Base-by-base conservation (phyloP, 2,888 invertebrate species). In the Acleris laterana region DNA sequence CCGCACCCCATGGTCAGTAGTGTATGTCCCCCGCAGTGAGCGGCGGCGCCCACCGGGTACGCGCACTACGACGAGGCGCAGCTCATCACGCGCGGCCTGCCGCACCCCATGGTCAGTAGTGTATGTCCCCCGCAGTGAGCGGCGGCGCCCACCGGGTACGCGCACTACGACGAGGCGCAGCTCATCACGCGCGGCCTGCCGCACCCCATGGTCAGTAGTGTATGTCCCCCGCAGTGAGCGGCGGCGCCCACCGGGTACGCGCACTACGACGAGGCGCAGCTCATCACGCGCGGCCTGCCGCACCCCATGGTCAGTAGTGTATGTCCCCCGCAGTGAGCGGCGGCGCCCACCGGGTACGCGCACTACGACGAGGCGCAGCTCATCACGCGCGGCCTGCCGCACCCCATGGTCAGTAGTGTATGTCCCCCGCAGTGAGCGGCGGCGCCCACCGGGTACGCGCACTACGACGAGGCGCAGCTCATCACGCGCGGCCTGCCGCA, bases 301-400 rank as follows among this genome's bases (percentile, higher is more conserved):
- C 96, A 96, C 65, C 96, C 96, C 84, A 95, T 97, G 96, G 96
- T 97, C 93, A 94, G 25, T n/a, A n/a, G n/a, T n/a, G n/a, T n/a
- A n/a, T n/a, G n/a, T n/a, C n/a, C n/a, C n/a, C n/a, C n/a, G n/a
- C 94, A 22, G 22, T 3, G 22, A 3, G 81, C 17, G 81, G 81
- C 17, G 84, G 22, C 25, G 46, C 58, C 58, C 7, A 22, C 49
- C n/a, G 50, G n/a, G 11, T 83, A 86, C 74, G 78, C 96, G 88
- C 95, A 96, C 73, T 97, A 96, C 86, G 97, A 98, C 78, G 93
- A 98, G 85, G 81, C 82, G 32, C 97, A 97, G 88, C 89, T 97
- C 84, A 94, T 97, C 93, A 95, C 96, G 82, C 96, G 96, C 87
- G 96, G 96, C 89, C 94, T 97, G 93, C 94, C 96, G 82, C 96